Evolutionary conservation across 2,797 vertebrate species (phyloP), one percentile per base, ranked within the genome.

Genomic region (Anisognathus igniventris): DNA sequence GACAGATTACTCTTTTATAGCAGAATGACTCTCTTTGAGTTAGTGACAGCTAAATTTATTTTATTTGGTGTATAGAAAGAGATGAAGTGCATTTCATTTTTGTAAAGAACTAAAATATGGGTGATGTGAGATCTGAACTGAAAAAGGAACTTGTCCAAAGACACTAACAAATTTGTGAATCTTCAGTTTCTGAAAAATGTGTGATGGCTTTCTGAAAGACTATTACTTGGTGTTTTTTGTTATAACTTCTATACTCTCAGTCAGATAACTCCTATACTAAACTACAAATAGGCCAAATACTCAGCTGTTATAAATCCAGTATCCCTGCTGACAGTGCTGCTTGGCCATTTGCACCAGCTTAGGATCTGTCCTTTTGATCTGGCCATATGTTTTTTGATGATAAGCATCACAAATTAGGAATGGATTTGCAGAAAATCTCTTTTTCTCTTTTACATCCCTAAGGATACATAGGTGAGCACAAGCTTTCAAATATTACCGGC

Each of bases 331-430:
- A 89, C 56, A 58, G 44, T 47, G n/a, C 35, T 92, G 37, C 39
- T 73, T 86, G 65, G 31, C 37, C 60, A 39, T 84, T 92, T 95
- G 17, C 56, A 78, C 39, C 66, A 85, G 39, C 33, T 92, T 86
- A 92, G 33, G 40, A 76, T 78, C 77, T 66, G 30, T 75, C 56
- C 37, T 81, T 90, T 75, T 84, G 76, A 88, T 86, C 39, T 84
- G 60, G 11, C 58, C 77, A 57, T 77, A 82, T 64, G 54, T 25
- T 78, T 72, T 92, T 78, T 86, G 31, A 54, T 86, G 58, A 92
- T 72, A 90, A 90, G 10, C 66, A 93, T 88, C 88, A 93, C n/a
- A 95, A 90, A 93, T 92, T 93, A 92, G 57, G 23, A 71, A 23
- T 61, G 68, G 31, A 91, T 92, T 93, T 88, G 92, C 62, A 65